Percentiles rank a stretch among this genome's conserved stretches.
These are phyloP conservation scores for Cistogaster globosa DNA, from an alignment of 2,888 invertebrate genomes.

Conservation along the genomic window DNA sequence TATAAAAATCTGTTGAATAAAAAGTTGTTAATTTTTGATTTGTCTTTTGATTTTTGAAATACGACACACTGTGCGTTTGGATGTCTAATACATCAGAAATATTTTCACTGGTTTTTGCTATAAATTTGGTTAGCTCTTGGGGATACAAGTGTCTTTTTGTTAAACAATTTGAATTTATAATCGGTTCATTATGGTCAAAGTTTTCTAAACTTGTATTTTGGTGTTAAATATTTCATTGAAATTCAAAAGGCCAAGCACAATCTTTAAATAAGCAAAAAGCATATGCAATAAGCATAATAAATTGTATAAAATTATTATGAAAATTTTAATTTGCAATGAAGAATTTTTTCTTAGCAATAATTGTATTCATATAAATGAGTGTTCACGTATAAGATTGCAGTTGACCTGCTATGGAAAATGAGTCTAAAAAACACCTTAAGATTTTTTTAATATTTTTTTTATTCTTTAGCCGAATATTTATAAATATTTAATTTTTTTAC, in stretches of 20 bases:
- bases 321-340: neutral
- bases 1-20: conserved; percentile 59
- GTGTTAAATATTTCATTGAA: conserved; percentile 63
- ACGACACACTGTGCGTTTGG: neutral
- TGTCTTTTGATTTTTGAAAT: conserved; percentile 53
- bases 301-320: neutral
- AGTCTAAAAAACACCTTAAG: neutral
- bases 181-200: conserved; percentile 57
- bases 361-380: neutral
- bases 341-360: neutral
- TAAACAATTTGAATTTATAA: conserved; percentile 68
- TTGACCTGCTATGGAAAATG: neutral
- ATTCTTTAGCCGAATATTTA: neutral
- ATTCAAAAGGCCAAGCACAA: conserved; percentile 59
- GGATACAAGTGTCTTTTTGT: conserved; percentile 52
- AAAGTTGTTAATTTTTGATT: conserved; percentile 72
- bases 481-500: neutral
- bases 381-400: neutral
- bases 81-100: conserved; percentile 23
- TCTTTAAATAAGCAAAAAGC: neutral
- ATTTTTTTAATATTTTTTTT: neutral
- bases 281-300: neutral
- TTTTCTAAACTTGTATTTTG: conserved; percentile 24
- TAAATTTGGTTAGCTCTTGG: conserved; percentile 14
- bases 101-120: conserved; percentile 47